Evolutionary conservation across 2,888 invertebrate genomes (phyloP), one percentile per base, ranked within the genome.

Genomic region (Aleiodes testaceus): DNA sequence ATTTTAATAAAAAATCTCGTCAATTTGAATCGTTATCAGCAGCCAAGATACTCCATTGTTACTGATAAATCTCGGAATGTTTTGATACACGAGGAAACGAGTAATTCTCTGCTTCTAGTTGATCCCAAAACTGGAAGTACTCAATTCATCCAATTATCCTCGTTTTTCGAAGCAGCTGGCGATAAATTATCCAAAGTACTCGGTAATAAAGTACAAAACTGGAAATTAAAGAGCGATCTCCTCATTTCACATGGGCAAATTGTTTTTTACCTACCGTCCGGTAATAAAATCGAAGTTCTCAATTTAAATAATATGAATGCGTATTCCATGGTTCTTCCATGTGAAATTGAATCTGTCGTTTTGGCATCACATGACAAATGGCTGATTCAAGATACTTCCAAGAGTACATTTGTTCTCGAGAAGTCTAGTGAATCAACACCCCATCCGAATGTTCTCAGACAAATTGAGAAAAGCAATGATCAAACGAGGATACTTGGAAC

Each of bases 61-160:
- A 52, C 79, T 45, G 81, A 83, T 67, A 82, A 78, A 9, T 66
- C 75, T 20, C 82, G 81, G 44, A 84, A 84, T 66, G 78, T 91
- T 52, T 78, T 90, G 14, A 72, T 91, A 1, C 90, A 91, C 78
- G 91, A 91, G 77, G 89, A 89, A 86, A 74, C 85, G 84, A 80
- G 83, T 5, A 86, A 87, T 74, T 77, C 79, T n/a, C 70, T 88
- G 3, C 66, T 88, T n/a, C 67, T 82, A 50, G 73, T 88, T 6
- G 83, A 88, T 73, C 70, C 80, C 5, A 74, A 79, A 14, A 77
- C 82, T 18, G 82, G 82, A 50, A 79, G 73, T 0, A 81, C 72
- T 11, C 80, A 70, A 59, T 75, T 81, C 9, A 69, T 88, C 9
- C 79, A 85, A 16, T 72, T 80, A 16, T 80, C 81, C 0, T 81